A percentile compares a stretch with the other conserved stretches of the same genome.
Evolutionary conservation across 2,113 vertebrate genomes (phyloP).

Genomic region (Danionella cerebrum): DNA sequence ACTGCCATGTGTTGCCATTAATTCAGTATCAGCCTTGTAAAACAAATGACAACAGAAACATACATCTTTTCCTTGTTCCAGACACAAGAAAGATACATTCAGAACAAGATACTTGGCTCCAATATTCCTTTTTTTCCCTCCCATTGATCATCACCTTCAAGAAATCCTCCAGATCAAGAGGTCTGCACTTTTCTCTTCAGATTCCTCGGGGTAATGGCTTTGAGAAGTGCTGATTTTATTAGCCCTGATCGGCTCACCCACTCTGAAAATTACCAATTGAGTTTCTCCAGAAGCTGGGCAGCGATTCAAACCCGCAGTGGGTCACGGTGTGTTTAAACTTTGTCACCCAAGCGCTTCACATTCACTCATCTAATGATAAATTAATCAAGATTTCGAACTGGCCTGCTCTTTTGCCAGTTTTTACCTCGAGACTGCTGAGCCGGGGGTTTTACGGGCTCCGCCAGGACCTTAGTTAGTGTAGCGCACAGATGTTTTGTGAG

Average conservation of each 20-base stretch:
- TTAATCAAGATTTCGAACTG: constrained; percentile 10
- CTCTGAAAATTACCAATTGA: constrained; percentile 4
- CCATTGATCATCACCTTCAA: neutral
- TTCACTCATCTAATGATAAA: neutral
- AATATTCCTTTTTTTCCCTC: neutral
- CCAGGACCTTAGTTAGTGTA: neutral
- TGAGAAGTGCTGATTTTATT: constrained; percentile 11
- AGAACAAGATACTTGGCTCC: too few species aligned
- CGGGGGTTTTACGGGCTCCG: neutral
- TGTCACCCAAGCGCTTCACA: neutral
- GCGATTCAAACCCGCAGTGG: neutral
- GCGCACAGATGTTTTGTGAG: neutral
- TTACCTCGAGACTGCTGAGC: neutral
- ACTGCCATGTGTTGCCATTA: too few species aligned
- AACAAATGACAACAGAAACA: too few species aligned
- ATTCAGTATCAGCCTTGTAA: too few species aligned
- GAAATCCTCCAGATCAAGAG: neutral
- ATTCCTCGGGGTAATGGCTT: constrained; percentile 5
- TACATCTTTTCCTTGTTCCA: too few species aligned
- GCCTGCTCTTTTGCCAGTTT: neutral
- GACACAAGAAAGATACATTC: too few species aligned
- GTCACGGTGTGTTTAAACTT: neutral
- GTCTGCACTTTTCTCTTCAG: neutral
- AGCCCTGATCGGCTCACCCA: constrained; percentile 4
- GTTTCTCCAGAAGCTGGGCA: neutral